Conservation (phyloP, 2,888 invertebrate species). For the Caenorhabditis panamensis region DNA sequence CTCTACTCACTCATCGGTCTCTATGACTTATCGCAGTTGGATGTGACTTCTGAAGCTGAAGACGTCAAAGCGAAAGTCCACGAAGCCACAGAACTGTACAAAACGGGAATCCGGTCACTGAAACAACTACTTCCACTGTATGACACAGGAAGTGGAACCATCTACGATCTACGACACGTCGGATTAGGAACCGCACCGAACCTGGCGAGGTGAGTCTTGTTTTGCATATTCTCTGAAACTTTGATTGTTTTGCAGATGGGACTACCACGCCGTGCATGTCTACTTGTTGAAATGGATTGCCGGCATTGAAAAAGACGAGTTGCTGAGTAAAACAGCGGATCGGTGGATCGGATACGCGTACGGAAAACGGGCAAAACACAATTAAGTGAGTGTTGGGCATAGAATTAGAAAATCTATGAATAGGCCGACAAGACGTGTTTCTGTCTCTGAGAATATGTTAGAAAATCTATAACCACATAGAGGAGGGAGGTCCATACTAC, state of each 20-base stretch:
- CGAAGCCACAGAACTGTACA: constrained; percentile 64
- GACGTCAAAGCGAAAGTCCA: not conserved
- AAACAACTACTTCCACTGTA: constrained; percentile 91
- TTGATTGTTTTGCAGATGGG: constrained; percentile 90
- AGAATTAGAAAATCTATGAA: too few relatives aligned
- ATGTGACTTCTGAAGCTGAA: not conserved
- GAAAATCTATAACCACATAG: too few relatives aligned
- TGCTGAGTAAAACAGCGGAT: constrained; percentile 84
- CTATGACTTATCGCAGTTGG: constrained; percentile 87
- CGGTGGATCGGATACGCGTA: constrained; percentile 79
- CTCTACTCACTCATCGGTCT: constrained; percentile 96
- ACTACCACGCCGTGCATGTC: constrained; percentile 98
- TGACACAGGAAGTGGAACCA: constrained; percentile 95
- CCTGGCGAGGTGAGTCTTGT: constrained; percentile 87
- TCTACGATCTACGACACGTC: constrained; percentile 95
- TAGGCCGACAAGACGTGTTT: too few relatives aligned
- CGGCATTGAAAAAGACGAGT: constrained; percentile 86
- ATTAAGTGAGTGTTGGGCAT: constrained; percentile 57
- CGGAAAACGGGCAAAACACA: constrained; percentile 78
- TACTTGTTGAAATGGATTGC: constrained; percentile 90
- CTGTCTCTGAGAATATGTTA: too few relatives aligned
- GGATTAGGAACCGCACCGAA: constrained; percentile 89
- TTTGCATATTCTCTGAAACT: not conserved
- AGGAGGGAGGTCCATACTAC: too few relatives aligned
- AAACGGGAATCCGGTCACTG: constrained; percentile 86